Conservation (phyloP, 92 coral and sea anemone species). For the Zoanthus sansibaricus region DNA sequence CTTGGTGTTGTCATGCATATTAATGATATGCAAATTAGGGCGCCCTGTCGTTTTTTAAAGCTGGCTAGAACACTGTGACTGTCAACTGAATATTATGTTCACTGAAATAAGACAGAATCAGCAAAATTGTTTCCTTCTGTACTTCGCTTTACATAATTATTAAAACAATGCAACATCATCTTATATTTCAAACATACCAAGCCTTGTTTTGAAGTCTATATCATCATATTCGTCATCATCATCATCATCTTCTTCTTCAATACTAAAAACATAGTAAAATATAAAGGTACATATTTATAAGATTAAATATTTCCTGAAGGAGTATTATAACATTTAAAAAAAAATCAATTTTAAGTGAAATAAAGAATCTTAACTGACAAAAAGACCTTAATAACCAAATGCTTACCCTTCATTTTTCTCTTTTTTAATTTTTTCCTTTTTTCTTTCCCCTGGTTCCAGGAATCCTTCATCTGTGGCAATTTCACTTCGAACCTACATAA, state of each 20-base stretch:
- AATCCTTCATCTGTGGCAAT: constrained; percentile 52
- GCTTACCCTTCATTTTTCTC: constrained; percentile 58
- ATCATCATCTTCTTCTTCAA: constrained; percentile 72
- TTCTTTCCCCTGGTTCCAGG: constrained; percentile 55
- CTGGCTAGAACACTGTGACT: too few relatives aligned
- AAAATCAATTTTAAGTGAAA: too few relatives aligned
- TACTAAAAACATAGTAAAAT: constrained; percentile 46
- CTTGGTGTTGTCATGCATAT: too few relatives aligned
- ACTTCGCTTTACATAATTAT: not conserved
- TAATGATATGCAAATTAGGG: too few relatives aligned
- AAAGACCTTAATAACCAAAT: not conserved
- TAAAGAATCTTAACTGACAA: too few relatives aligned
- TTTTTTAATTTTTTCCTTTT: constrained; percentile 49
- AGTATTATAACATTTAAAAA: too few relatives aligned
- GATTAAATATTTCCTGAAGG: not conserved
- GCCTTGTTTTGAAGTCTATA: constrained; percentile 83
- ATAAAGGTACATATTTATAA: not conserved
- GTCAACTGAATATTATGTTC: too few relatives aligned
- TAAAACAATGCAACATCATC: not conserved
- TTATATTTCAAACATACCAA: constrained; percentile 66
- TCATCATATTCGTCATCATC: constrained; percentile 85
- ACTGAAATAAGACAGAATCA: too few relatives aligned
- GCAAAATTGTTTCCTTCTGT: too few relatives aligned
- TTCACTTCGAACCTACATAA: constrained; percentile 62
- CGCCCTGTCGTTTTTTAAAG: too few relatives aligned